phyloP scores from a whole-genome alignment of 2,888 invertebrate species.

The Pediacus dermestoides region DNA sequence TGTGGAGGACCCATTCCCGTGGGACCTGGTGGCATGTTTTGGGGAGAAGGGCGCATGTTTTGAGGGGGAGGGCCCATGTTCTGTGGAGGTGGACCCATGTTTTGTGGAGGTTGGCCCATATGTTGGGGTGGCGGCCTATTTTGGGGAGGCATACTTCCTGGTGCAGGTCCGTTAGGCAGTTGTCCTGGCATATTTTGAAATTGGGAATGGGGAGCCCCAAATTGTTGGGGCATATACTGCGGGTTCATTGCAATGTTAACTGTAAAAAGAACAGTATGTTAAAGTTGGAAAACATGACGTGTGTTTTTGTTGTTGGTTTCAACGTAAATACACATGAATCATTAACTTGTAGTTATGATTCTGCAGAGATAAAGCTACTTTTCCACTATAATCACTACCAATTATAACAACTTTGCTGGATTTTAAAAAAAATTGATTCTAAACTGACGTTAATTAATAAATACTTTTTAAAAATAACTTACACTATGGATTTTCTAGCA shows the following conservation, averaged over 20 bases:
- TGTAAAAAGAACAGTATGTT: slow-evolving; percentile 3
- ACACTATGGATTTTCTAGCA: too few relatives aligned
- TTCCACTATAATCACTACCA: too few relatives aligned
- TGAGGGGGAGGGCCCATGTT: slow-evolving; percentile 25
- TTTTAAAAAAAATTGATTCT: too few relatives aligned
- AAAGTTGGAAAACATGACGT: background rate
- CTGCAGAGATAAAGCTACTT: too few relatives aligned
- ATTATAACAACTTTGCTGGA: too few relatives aligned
- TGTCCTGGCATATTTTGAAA: slow-evolving; percentile 1
- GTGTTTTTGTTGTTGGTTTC: too few relatives aligned
- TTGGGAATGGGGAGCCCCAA: background rate
- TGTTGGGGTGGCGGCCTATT: slow-evolving; percentile 23
- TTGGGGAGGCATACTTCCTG: slow-evolving; percentile 27
- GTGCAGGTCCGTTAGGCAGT: slow-evolving; percentile 30
- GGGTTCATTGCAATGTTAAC: slow-evolving; percentile 50
- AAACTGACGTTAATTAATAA: too few relatives aligned
- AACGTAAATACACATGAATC: too few relatives aligned
- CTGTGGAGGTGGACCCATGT: slow-evolving; percentile 35
- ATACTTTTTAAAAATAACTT: too few relatives aligned
- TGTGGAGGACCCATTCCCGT: slow-evolving; percentile 5
- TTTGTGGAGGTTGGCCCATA: slow-evolving; percentile 34
- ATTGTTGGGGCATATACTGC: slow-evolving; percentile 44
- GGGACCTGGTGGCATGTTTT: slow-evolving; percentile 13
- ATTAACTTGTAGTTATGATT: too few relatives aligned
- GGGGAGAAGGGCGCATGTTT: slow-evolving; percentile 8